phyloP scores from a whole-genome alignment of 2,888 invertebrate species.

The Trichogramma dendrolimi region DNA sequence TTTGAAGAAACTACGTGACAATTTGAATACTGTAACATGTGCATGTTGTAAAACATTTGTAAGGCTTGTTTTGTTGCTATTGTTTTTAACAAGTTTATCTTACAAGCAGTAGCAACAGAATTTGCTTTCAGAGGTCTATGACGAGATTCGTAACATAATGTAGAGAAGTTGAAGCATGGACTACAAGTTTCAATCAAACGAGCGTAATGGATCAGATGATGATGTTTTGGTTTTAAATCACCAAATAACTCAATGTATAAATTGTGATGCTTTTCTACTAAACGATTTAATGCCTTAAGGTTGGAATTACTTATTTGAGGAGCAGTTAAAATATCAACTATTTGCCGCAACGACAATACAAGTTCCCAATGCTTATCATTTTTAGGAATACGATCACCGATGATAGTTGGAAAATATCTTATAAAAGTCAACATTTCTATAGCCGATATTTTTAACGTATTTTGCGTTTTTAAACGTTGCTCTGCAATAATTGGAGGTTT shows the following conservation, averaged over 20 bases:
- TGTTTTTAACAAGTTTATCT: no score
- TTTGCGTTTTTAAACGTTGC: conserved; percentile 17
- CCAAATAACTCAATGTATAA: neutral
- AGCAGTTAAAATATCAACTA: conserved; percentile 15
- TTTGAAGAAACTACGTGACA: no score
- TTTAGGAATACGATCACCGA: conserved; percentile 24
- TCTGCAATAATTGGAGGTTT: conserved; percentile 14
- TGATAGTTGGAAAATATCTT: conserved; percentile 24
- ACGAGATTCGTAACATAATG: no score
- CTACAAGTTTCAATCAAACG: no score
- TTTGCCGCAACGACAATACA: conserved; percentile 21
- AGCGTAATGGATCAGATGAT: no score
- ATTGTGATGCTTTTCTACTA: conserved; percentile 24
- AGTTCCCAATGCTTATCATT: conserved; percentile 1
- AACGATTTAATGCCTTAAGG: conserved; percentile 8
- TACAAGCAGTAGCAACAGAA: no score
- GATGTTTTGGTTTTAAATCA: no score
- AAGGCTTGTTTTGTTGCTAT: no score
- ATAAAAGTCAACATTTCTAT: conserved; percentile 28
- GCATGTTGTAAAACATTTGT: no score
- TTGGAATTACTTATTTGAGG: neutral
- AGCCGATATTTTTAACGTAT: conserved; percentile 23
- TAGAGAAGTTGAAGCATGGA: no score
- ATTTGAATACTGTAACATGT: no score
- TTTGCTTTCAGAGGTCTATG: no score